phyloP scores from a whole-genome alignment of 2,797 vertebrate species.

The Meda fulgida region DNA sequence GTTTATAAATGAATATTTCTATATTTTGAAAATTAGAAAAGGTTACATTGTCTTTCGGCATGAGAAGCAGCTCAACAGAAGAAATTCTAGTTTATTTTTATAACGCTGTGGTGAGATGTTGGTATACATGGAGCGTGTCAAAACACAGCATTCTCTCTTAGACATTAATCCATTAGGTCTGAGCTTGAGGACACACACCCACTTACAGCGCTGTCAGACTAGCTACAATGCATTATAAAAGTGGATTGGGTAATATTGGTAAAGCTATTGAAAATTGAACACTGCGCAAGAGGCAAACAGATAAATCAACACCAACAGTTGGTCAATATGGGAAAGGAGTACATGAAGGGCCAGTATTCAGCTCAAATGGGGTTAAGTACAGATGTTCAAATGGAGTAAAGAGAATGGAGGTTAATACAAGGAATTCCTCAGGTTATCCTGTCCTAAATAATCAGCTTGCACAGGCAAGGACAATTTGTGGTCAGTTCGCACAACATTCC shows the following conservation, averaged over 20 bases:
- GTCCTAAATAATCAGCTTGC: slow-evolving; percentile 15
- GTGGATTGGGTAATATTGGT: slow-evolving; percentile 53
- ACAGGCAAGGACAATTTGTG: slow-evolving; percentile 13
- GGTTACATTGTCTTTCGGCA: neutral
- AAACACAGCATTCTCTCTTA: neutral
- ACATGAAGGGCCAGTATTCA: neutral
- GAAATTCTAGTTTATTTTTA: neutral
- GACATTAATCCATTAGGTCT: slow-evolving; percentile 39
- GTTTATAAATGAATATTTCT: neutral
- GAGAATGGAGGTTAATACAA: slow-evolving; percentile 19
- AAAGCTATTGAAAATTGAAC: slow-evolving; percentile 53
- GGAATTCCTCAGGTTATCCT: slow-evolving; percentile 36
- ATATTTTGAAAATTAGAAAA: neutral
- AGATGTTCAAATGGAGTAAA: slow-evolving; percentile 25
- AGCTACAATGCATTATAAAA: slow-evolving; percentile 52
- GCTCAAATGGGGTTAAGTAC: neutral
- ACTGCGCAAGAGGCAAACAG: slow-evolving; percentile 31
- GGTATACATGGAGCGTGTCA: neutral
- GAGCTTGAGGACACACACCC: slow-evolving; percentile 39
- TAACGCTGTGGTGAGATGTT: neutral
- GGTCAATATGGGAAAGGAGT: slow-evolving; percentile 17
- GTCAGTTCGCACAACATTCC: slow-evolving; percentile 13
- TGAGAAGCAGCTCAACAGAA: neutral
- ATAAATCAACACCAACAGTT: slow-evolving; percentile 48
- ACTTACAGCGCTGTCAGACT: slow-evolving; percentile 48